A percentile compares a stretch with the other conserved stretches of the same genome.
Evolutionary conservation across 1,140 invertebrate species (phyloP).

Genomic region (Leptopilina clavipes): DNA sequence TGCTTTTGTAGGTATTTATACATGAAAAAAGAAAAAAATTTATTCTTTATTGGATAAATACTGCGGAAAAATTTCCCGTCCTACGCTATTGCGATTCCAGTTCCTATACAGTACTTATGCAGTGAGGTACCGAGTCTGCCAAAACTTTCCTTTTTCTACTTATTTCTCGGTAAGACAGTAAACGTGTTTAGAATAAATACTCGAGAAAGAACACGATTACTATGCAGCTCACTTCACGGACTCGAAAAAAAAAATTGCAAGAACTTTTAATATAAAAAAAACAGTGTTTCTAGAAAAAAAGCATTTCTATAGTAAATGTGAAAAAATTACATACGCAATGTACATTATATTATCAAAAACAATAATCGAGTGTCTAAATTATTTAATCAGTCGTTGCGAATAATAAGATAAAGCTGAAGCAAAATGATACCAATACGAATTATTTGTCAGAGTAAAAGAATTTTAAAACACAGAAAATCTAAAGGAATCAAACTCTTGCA

Average conservation of each 20-base stretch:
- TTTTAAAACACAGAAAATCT: too few species aligned
- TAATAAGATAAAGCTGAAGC: too few species aligned
- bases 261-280: conserved; percentile 15
- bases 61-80: conserved; percentile 51
- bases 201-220: not conserved
- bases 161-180: conserved; percentile 9
- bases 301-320: too few species aligned
- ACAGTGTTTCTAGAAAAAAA: not conserved
- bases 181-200: conserved; percentile 20
- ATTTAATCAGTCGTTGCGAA: too few species aligned
- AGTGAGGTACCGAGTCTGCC: conserved; percentile 44
- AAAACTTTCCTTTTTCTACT: conserved; percentile 39
- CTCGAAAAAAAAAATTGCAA: conserved; percentile 1
- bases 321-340: too few species aligned
- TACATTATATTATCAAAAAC: too few species aligned
- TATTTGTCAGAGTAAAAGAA: too few species aligned
- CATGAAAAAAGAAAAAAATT: not conserved
- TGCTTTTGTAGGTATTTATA: too few species aligned
- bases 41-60: conserved; percentile 44
- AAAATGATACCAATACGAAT: too few species aligned
- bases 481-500: too few species aligned
- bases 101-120: conserved; percentile 58
- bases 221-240: not conserved
- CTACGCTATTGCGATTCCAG: conserved; percentile 58
- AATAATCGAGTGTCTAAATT: too few species aligned